A percentile compares a stretch with the other conserved stretches of the same genome.
Conservation (phyloP, 2,113 vertebrate species). For the Amphilophus citrinellus region DNA sequence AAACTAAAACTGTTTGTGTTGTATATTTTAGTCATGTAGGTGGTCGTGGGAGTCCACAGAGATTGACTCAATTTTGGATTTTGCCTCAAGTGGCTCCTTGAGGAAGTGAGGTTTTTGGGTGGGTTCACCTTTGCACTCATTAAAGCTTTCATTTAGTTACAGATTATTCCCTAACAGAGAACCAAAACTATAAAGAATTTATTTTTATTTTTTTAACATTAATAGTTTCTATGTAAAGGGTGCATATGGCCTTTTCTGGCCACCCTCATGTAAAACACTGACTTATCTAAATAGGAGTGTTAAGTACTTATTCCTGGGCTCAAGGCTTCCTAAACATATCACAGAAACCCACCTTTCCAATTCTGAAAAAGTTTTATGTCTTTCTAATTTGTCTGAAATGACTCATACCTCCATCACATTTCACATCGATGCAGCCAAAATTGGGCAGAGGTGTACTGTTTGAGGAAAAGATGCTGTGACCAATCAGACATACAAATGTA, state of each 20-base stretch:
- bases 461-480: background rate
- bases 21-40: background rate
- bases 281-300: background rate
- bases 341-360: background rate
- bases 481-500: background rate
- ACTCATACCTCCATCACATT: accelerated
- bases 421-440: background rate
- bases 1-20: background rate
- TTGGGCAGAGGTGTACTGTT: background rate
- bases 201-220: background rate
- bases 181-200: background rate
- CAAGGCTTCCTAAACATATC: background rate
- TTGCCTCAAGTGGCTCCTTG: constrained; percentile 1
- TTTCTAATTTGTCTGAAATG: background rate
- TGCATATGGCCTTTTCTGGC: background rate
- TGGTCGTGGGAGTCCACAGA: background rate
- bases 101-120: background rate
- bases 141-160: background rate
- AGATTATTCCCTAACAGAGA: background rate
- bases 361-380: background rate
- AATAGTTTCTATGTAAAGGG: background rate
- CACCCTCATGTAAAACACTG: background rate
- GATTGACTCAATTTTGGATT: background rate
- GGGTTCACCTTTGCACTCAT: background rate
- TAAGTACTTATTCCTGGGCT: background rate